phyloP scores from a whole-genome alignment of 2,797 vertebrate genomes.

The Anguilla megastoma region DNA sequence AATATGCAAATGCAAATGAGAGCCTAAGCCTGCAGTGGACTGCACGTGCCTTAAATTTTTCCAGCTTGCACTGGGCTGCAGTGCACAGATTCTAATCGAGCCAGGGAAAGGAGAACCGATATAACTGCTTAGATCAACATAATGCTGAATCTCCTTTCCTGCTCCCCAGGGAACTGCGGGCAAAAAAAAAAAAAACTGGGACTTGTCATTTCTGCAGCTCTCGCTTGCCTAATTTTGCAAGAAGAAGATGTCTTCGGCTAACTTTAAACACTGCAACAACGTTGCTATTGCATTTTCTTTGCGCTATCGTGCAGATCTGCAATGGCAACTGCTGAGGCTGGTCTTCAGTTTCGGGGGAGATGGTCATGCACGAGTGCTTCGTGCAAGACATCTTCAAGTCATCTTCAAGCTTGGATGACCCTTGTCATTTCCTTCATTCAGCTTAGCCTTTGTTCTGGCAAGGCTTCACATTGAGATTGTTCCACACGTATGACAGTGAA shows the following conservation, averaged over 20 bases:
- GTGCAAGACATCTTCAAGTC: neutral
- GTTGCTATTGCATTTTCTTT: neutral
- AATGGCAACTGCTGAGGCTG: neutral
- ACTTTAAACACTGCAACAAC: neutral
- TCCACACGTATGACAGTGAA: neutral
- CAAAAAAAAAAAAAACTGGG: neutral
- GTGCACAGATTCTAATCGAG: constrained; percentile 17
- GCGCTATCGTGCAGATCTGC: neutral
- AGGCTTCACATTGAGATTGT: neutral
- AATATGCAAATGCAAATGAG: constrained; percentile 99
- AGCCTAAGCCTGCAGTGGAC: constrained; percentile 87
- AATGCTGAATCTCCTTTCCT: constrained; percentile 84
- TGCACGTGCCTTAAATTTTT: constrained; percentile 81
- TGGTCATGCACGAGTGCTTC: neutral
- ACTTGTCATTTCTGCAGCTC: neutral
- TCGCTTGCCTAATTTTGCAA: neutral
- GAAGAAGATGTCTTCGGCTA: neutral
- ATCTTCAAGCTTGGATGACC: neutral
- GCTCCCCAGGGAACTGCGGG: neutral
- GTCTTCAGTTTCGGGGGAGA: neutral
- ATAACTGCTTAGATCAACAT: constrained; percentile 75
- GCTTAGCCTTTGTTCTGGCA: neutral
- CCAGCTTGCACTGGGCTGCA: constrained; percentile 70
- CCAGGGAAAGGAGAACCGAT: constrained; percentile 6
- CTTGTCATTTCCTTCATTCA: neutral